Evolutionary conservation across 2,888 invertebrate genomes (phyloP), one percentile per base, ranked within the genome.

Genomic region (Trisateles emortualis): DNA sequence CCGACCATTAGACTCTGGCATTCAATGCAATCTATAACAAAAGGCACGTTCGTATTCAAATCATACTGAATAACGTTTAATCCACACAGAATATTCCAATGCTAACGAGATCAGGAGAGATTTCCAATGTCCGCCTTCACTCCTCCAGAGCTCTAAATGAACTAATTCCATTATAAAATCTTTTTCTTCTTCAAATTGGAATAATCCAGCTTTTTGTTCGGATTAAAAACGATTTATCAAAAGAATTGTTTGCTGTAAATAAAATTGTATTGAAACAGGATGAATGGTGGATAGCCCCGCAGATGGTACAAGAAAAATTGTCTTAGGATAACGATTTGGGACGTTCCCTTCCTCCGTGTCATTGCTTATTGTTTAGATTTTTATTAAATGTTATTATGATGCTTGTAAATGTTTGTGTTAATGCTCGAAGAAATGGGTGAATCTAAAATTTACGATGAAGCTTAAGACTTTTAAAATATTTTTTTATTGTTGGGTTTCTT

Each of bases 181-280:
- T 74, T 74, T 72, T 70, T 64, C 61, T 64, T 56, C 56, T 43
- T 50, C 54, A 67, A 64, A 72, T 69, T 68, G 62, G 56, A 71
- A 72, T 77, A 72, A 78, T 72, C 68, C 53, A 61, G 66, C 74
- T 71, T 69, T 77, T 78, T 72, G 69, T 76, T 63, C 52, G 64
- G 74, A 76, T 78, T 79, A 75, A 77, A 80, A 80, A 67, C 73
- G 68, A 78, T 79, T 79, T 79, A 72, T 76, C 78, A 75, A 71
- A 72, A 68, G 64, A 75, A 77, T 70, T 71, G 70, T 74, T 74
- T 67, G 59, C 65, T 54, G 70, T 65, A 62, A 77, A 77, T 71
- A 74, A 74, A 72, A 64, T 63, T 59, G 64, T 57, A 64, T 67
- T 56, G 54, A 54, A 70, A 60, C 49, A 56, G 64, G 56, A 66